Percentiles rank a stretch among this genome's conserved stretches.
These are phyloP conservation scores for Gymnothorax reevesii DNA, from an alignment of 2,797 vertebrate species.

Conservation along the genomic window DNA sequence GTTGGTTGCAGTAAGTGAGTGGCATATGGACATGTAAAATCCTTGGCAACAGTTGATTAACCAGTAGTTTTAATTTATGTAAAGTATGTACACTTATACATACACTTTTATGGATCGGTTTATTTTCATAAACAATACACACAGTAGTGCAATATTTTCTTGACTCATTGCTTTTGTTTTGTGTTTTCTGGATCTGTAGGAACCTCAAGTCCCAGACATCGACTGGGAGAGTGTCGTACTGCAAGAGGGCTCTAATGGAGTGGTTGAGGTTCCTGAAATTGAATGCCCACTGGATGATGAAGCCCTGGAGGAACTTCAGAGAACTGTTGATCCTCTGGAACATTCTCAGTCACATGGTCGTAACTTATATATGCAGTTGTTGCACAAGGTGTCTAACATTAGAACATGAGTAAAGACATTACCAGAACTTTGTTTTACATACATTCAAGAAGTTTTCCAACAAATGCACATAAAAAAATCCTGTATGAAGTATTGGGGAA, in stretches of 20 bases:
- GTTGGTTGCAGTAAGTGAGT: too few species aligned
- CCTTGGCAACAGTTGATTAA: too few species aligned
- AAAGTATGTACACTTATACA: too few species aligned
- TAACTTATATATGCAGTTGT: constrained; percentile 26
- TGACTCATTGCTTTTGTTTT: too few species aligned
- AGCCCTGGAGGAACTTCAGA: constrained; percentile 32
- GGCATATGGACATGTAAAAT: too few species aligned
- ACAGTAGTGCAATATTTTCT: too few species aligned
- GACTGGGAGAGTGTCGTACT: too few species aligned
- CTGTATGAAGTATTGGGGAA: background rate
- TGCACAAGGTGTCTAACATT: background rate
- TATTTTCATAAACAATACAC: background rate
- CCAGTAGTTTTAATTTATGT: too few species aligned
- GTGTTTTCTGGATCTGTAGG: too few species aligned
- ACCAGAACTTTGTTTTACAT: constrained; percentile 17
- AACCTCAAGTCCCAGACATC: too few species aligned
- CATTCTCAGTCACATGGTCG: constrained; percentile 37
- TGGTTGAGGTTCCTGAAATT: constrained; percentile 32
- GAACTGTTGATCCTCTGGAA: constrained; percentile 34
- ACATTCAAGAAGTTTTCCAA: constrained; percentile 13
- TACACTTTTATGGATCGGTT: too few species aligned
- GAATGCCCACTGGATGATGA: constrained; percentile 29
- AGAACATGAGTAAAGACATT: background rate
- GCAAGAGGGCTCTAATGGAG: background rate
- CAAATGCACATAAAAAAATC: background rate